phyloP scores from a whole-genome alignment of 2,113 vertebrate genomes.

The Scopus umbretta region DNA sequence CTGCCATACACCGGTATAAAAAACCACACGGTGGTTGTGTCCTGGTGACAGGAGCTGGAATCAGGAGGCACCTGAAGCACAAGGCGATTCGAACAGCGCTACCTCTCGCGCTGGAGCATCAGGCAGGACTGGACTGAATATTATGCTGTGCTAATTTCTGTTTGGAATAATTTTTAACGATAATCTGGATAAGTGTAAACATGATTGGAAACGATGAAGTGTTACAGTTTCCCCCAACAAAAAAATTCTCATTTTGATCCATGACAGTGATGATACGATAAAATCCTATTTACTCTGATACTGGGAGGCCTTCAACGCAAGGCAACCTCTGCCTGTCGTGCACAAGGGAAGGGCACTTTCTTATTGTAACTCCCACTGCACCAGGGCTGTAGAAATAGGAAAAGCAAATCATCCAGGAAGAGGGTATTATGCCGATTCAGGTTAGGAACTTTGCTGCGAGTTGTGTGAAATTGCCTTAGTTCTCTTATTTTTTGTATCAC shows the following conservation, averaged over 20 bases:
- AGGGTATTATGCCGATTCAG: not conserved
- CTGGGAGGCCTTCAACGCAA: not conserved
- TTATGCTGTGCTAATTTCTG: not conserved
- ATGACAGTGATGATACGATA: not conserved
- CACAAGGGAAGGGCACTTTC: not conserved
- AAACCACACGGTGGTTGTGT: fast-evolving
- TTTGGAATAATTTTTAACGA: not conserved
- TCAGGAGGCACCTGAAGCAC: not conserved
- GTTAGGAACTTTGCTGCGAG: not conserved
- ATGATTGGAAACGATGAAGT: not conserved
- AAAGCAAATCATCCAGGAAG: not conserved
- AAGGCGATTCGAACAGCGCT: not conserved
- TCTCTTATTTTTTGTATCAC: not conserved
- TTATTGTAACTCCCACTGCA: not conserved
- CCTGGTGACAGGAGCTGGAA: not conserved
- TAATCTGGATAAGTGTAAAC: not conserved
- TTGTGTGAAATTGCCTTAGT: not conserved
- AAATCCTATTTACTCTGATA: not conserved
- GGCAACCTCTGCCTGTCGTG: not conserved
- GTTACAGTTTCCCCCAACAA: not conserved
- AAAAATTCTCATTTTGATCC: not conserved
- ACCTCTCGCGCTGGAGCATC: not conserved
- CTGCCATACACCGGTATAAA: not conserved
- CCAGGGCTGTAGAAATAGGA: not conserved
- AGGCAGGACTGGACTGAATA: not conserved